Conservation (phyloP, 2,888 invertebrate species). For the Linnaemya vulpina region DNA sequence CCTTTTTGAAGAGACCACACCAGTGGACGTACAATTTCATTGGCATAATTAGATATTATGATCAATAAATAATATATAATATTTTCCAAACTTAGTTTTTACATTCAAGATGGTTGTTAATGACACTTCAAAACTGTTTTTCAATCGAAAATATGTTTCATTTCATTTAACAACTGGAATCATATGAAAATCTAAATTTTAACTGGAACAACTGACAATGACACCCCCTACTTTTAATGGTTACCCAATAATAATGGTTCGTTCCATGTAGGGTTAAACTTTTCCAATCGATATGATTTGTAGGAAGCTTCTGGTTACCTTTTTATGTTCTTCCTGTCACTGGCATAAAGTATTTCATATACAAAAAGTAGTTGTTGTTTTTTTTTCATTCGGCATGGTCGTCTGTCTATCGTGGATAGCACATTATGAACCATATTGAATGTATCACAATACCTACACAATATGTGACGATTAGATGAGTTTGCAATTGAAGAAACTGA, state of each 20-base stretch:
- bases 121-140: no score
- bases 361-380: conserved; percentile 43
- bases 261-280: conserved; percentile 39
- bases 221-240: not conserved
- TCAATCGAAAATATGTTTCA: no score
- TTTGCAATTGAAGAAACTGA: conserved; percentile 60
- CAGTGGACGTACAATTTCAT: no score
- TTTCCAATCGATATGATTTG: conserved; percentile 51
- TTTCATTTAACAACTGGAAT: no score
- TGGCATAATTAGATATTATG: no score
- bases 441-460: conserved; percentile 67
- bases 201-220: no score
- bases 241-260: not conserved
- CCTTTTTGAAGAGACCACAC: no score
- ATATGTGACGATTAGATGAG: conserved; percentile 72
- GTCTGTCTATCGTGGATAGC: conserved; percentile 21
- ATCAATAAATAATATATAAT: no score
- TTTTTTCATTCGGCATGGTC: conserved; percentile 20
- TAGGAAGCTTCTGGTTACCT: conserved; percentile 65
- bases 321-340: conserved; percentile 29
- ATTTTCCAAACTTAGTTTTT: no score
- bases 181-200: no score
- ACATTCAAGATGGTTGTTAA: no score
- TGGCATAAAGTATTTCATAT: conserved; percentile 50
- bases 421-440: conserved; percentile 61